Evolutionary conservation across 2,113 vertebrate genomes (phyloP).

Genomic region (Naja naja): DNA sequence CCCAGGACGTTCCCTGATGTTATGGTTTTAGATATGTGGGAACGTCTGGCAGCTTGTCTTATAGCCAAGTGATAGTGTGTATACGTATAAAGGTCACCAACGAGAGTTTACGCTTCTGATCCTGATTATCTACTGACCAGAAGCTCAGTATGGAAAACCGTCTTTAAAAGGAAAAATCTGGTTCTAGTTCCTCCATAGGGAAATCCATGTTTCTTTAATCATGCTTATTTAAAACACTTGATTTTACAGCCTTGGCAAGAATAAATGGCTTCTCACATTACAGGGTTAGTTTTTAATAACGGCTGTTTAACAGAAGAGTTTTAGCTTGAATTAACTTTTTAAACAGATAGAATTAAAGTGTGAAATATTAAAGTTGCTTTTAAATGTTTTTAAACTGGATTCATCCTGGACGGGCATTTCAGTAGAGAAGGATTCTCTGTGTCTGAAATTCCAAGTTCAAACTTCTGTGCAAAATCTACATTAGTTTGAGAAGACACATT

Average conservation of each 20-base stretch:
- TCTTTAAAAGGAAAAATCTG: constrained; percentile 46
- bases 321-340: constrained; percentile 61
- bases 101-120: constrained; percentile 39
- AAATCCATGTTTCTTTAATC: constrained; percentile 59
- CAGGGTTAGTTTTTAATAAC: constrained; percentile 45
- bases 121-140: constrained; percentile 48
- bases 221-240: constrained; percentile 58
- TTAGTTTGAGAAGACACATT: constrained; percentile 41
- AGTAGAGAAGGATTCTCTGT: constrained; percentile 38
- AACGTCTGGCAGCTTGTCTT: neutral
- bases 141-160: constrained; percentile 43
- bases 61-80: neutral
- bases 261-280: constrained; percentile 55
- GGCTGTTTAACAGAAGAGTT: constrained; percentile 58
- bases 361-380: constrained; percentile 55
- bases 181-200: constrained; percentile 52
- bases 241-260: constrained; percentile 56
- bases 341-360: constrained; percentile 57
- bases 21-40: neutral
- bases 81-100: neutral
- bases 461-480: constrained; percentile 47
- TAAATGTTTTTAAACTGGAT: constrained; percentile 56
- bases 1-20: neutral
- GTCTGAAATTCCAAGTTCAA: neutral
- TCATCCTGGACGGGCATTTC: constrained; percentile 40